phyloP scores from a whole-genome alignment of 1,140 invertebrate species.

The Rhopalosiphum maidis region DNA sequence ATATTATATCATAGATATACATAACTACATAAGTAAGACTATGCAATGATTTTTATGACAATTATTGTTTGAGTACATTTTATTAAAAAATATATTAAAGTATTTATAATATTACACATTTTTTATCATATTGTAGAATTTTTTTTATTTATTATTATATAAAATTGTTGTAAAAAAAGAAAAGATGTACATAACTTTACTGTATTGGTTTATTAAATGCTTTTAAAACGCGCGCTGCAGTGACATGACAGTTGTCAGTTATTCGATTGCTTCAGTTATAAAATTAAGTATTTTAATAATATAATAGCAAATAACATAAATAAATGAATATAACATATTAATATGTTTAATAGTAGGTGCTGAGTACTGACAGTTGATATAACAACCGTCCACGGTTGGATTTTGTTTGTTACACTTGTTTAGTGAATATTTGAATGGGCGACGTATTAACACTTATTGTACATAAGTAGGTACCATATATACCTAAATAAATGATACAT shows the following conservation, averaged over 20 bases:
- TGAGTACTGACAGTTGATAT: neutral
- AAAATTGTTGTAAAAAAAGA: neutral
- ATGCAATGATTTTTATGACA: neutral
- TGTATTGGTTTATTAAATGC: neutral
- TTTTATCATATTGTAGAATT: neutral
- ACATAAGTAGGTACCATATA: neutral
- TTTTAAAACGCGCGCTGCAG: neutral
- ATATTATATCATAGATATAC: too few species aligned
- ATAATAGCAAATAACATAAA: neutral
- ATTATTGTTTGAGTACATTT: neutral
- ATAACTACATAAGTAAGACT: neutral
- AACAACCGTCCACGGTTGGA: neutral
- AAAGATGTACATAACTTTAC: neutral
- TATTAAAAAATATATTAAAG: too few species aligned
- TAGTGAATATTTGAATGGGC: neutral
- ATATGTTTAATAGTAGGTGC: neutral
- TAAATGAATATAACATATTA: neutral
- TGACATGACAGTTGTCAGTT: neutral
- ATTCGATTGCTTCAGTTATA: neutral
- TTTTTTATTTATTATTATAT: neutral
- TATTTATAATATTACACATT: too few species aligned
- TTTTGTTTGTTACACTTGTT: neutral
- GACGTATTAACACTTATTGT: neutral
- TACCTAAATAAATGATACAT: neutral
- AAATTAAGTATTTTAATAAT: neutral